Base-by-base conservation (phyloP, 2,113 vertebrate species). In the Scomber scombrus region DNA sequence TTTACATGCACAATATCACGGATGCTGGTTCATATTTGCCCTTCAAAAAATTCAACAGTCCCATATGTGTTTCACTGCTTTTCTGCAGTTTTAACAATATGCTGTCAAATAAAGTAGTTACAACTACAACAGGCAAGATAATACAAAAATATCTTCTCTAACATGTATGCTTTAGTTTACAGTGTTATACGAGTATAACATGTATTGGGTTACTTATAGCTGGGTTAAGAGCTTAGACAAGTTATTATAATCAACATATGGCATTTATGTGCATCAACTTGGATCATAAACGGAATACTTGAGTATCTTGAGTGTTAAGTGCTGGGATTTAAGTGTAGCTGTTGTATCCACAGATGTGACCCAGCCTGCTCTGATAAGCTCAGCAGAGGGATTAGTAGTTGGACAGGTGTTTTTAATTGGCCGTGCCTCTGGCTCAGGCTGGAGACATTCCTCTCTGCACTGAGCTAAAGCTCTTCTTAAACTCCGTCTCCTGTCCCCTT, bases 391-490 rank as follows among this genome's bases (percentile, higher is more conserved):
- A 80, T 91, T 80, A 90, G 23, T 18, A 18, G 26, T 0, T 43
- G 55, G 85, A 84, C 90, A 84, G 88, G 85, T 91, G 88, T 91
- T 91, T 84, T 85, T 84, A 91, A 88, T 80, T 81, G 73, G 72
- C 47, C 52, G 23, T 74, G 73, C 62, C 47, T 69, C 62, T 78
- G 56, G 50, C 45, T 74, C 58, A 47, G 57, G 21, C 55, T 66
- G 43, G 40, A 31, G 55, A 60, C 47, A 79, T 78, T 85, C 46
- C 81, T 50, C 40, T 78, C 78, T 43, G 31, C 56, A 40, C 18
- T 14, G 58, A 82, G 62, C 52, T 46, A 43, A 81, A 78, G 31
- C 82, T 55, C 70, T 1, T 11, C 26, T 78, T 54, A 47, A 74
- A 65, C 61, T 3, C 45, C 5, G 67, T 62, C 16, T 10, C 55